Base-by-base conservation (phyloP, 2,888 invertebrate genomes). In the Apotomis betuletana region DNA sequence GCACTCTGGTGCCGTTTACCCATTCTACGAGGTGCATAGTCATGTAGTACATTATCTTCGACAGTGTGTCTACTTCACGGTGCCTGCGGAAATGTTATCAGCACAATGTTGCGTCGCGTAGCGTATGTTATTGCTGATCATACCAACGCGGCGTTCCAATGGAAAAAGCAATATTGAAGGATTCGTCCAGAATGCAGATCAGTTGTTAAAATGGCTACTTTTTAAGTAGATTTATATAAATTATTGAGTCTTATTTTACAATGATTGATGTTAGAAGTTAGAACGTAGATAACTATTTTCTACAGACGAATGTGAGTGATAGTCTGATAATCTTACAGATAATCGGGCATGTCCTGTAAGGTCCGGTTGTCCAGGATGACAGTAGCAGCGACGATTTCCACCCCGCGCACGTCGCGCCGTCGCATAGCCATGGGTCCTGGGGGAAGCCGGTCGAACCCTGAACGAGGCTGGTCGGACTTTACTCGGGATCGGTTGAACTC, bases 31-130 rank as follows among this genome's bases (percentile, higher is more conserved):
- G 77, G 60, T 83, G 82, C 67, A 77, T 70, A 0, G 84, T 73
- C 82, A 87, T 84, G 9, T 83, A 77, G 75, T 85, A 87, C 77
- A 81, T 82, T 12, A 82, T 78, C 77, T 88, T 89, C 6, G 85
- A 82, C 52, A 84, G 74, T 0, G 85, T 79, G 73, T 89, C 89
- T 52, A 83, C 73, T 57, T 84, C 80, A 60, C 83, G 84, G 64
- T 86, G 77, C 52, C 79, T 78, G 55, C 8, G 59, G 4, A 49
- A 64, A 64, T 73, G 15, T 58, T 41, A 46, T 8, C 41, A 69
- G 52, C 55, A 65, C 60, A 15, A 46, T n/a, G 13, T 64, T 64
- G 13, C 15, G n/a, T n/a, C n/a, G n/a, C n/a, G n/a, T 54, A 46
- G 9, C 9, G 12, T 10, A 44, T 49, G 10, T 49, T 2, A 8